Conservation (phyloP, 2,797 vertebrate species). For the Gymnoscopelus braueri region DNA sequence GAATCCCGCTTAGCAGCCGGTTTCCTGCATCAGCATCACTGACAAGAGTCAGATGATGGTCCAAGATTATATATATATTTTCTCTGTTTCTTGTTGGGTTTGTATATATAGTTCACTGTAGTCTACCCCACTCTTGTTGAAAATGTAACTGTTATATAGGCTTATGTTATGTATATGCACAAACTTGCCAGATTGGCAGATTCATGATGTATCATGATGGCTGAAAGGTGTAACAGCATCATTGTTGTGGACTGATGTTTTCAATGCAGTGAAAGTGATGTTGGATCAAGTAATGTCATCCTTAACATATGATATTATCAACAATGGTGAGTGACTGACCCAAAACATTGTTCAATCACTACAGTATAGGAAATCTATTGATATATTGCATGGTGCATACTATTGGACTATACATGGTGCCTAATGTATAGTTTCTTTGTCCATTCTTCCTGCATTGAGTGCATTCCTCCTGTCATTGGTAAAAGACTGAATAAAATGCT, state of each 20-base stretch:
- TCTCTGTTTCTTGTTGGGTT: too few species aligned
- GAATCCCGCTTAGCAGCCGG: constrained; percentile 12
- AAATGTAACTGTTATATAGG: not conserved
- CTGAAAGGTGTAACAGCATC: too few species aligned
- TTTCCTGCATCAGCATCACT: constrained; percentile 25
- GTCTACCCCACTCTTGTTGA: not conserved
- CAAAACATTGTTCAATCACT: too few species aligned
- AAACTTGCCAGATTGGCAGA: too few species aligned
- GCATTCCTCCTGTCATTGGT: constrained; percentile 34
- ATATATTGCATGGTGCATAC: too few species aligned
- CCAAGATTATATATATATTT: too few species aligned
- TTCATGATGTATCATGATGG: too few species aligned
- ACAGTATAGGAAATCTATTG: too few species aligned
- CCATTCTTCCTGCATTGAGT: constrained; percentile 28
- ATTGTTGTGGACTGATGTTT: too few species aligned
- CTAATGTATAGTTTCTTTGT: constrained; percentile 43
- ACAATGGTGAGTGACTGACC: not conserved
- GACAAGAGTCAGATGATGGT: too few species aligned
- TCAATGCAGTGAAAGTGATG: not conserved
- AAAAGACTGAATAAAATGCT: constrained; percentile 59
- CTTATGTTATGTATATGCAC: too few species aligned
- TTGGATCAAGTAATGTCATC: not conserved
- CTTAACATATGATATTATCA: not conserved
- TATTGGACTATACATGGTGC: not conserved
- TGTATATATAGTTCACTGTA: not conserved